Percentiles rank a stretch among this genome's conserved stretches.
phyloP scores from a whole-genome alignment of 1,140 invertebrate species.

The Drosophila jambulina region DNA sequence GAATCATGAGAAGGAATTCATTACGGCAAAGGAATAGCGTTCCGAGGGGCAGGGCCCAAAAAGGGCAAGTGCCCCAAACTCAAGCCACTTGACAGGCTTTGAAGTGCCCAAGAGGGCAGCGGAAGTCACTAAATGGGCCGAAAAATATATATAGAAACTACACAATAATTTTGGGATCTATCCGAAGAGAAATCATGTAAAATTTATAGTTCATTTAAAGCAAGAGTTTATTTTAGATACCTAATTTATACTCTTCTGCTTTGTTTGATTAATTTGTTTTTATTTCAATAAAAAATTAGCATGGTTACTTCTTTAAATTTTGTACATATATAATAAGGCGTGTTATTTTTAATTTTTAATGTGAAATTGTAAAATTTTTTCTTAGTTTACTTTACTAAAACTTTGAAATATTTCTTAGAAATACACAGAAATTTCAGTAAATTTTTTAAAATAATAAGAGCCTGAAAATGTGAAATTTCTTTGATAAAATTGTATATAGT shows the following conservation, averaged over 20 bases:
- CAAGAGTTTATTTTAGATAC: too few relatives aligned
- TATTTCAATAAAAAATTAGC: not conserved
- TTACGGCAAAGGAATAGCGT: conserved; percentile 18
- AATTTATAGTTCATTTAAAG: not conserved
- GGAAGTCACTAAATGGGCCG: conserved; percentile 19
- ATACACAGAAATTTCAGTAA: too few relatives aligned
- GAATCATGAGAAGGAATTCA: conserved; percentile 48
- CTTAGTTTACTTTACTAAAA: not conserved
- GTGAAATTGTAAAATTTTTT: not conserved
- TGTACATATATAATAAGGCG: not conserved
- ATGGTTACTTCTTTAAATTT: not conserved
- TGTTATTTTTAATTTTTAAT: not conserved
- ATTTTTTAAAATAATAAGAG: not conserved
- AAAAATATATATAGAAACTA: conserved; percentile 6
- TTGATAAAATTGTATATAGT: not conserved
- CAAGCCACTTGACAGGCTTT: conserved; percentile 46
- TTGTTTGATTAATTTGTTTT: not conserved
- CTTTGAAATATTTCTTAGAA: not conserved
- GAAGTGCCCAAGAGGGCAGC: conserved; percentile 14
- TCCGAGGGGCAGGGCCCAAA: conserved; percentile 1
- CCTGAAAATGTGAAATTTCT: not conserved
- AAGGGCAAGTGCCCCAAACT: conserved; percentile 29
- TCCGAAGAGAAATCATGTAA: not conserved
- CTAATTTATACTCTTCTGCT: not conserved
- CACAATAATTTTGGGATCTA: not conserved